These are phyloP conservation scores for Ochropleura plecta DNA, from an alignment of 2,888 invertebrate species.

Conservation along the genomic window DNA sequence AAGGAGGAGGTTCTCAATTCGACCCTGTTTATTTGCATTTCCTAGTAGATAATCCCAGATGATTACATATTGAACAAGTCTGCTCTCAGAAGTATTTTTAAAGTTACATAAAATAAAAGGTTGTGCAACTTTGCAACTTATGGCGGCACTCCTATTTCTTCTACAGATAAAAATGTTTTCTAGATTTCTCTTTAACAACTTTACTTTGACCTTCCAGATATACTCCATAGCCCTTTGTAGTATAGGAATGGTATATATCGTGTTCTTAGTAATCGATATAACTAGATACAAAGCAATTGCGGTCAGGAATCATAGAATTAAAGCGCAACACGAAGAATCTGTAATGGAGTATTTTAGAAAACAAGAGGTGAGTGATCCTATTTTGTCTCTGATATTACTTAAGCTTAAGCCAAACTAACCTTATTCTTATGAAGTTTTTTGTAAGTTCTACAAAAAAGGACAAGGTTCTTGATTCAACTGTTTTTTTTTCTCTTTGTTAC, in stretches of 20 bases:
- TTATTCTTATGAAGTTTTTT: background rate
- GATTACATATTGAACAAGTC: slow-evolving; percentile 7
- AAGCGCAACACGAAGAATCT: slow-evolving; percentile 79
- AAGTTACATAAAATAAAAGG: slow-evolving; percentile 25
- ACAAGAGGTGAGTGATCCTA: slow-evolving; percentile 80
- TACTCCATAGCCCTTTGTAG: slow-evolving; percentile 91
- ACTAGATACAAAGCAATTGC: slow-evolving; percentile 89
- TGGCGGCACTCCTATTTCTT: slow-evolving; percentile 24
- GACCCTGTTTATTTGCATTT: too few species aligned
- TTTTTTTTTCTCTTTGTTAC: too few species aligned
- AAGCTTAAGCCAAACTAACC: background rate
- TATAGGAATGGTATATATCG: slow-evolving; percentile 91
- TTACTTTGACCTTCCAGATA: slow-evolving; percentile 85
- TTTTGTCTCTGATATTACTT: background rate
- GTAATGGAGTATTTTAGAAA: slow-evolving; percentile 84
- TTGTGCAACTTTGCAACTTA: slow-evolving; percentile 22
- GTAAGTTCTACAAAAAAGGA: too few species aligned
- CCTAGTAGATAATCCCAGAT: too few species aligned
- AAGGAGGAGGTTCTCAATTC: too few species aligned
- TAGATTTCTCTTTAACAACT: slow-evolving; percentile 24
- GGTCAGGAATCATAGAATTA: slow-evolving; percentile 84
- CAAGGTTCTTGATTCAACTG: too few species aligned
- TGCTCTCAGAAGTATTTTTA: slow-evolving; percentile 10
- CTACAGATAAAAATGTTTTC: slow-evolving; percentile 41
- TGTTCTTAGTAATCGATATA: slow-evolving; percentile 92